phyloP scores from a whole-genome alignment of 2,113 vertebrate genomes.

The Tupaia chinensis region DNA sequence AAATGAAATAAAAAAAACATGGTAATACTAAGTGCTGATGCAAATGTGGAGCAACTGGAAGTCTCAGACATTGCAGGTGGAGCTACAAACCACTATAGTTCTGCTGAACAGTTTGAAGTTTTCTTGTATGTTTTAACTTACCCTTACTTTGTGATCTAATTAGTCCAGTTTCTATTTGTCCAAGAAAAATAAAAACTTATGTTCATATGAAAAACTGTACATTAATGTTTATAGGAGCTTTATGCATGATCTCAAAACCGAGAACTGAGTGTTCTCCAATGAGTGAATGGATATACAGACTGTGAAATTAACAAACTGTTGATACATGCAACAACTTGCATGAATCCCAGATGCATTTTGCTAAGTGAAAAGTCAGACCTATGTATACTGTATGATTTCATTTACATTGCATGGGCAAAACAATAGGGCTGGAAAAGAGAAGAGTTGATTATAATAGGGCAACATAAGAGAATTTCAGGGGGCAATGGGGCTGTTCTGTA shows the following conservation, averaged over 20 bases:
- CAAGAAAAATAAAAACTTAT: neutral
- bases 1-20: too few relatives aligned
- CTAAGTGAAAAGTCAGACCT: neutral
- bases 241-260: neutral
- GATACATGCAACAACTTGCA: neutral
- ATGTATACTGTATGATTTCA: neutral
- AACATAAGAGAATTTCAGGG: neutral
- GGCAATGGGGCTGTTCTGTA: too few relatives aligned
- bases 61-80: neutral
- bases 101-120: neutral
- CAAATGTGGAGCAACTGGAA: neutral
- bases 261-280: neutral
- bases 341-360: neutral
- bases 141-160: neutral
- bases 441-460: neutral
- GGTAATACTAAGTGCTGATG: neutral
- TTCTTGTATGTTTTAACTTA: neutral
- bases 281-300: neutral
- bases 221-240: neutral
- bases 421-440: neutral
- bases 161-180: neutral
- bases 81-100: neutral
- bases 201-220: neutral
- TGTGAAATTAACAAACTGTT: neutral
- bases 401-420: neutral